Conservation (phyloP, 1,140 invertebrate species). For the Polyergus mexicanus region DNA sequence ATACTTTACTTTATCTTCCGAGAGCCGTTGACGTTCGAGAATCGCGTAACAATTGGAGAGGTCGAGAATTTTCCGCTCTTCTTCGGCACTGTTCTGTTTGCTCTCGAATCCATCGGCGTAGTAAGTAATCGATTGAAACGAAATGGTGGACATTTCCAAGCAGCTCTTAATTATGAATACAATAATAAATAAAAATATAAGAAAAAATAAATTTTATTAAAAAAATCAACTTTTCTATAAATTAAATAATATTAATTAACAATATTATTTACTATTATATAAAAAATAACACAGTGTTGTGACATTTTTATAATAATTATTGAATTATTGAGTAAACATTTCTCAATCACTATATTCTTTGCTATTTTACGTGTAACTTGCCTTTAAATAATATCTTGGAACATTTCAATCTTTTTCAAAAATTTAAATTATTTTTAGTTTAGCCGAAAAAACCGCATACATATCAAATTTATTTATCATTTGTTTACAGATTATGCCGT, state of each 20-base stretch:
- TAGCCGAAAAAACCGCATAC: not conserved
- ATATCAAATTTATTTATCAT: not conserved
- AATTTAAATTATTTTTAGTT: not conserved
- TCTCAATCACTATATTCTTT: not conserved
- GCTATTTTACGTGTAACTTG: too few species aligned
- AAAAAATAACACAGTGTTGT: not conserved
- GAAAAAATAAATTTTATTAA: too few species aligned
- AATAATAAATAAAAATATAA: not conserved
- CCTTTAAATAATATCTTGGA: not conserved
- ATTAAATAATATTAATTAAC: not conserved
- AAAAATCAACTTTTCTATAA: not conserved
- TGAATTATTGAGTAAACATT: not conserved
- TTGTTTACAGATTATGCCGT: slow-evolving; percentile 90
- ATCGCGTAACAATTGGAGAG: slow-evolving; percentile 85
- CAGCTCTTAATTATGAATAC: not conserved
- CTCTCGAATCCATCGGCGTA: slow-evolving; percentile 91
- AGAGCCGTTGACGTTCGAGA: slow-evolving; percentile 86
- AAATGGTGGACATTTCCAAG: not conserved
- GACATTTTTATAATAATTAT: slow-evolving; percentile 1
- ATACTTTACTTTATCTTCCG: slow-evolving; percentile 90
- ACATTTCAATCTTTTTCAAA: not conserved
- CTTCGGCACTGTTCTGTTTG: slow-evolving; percentile 93
- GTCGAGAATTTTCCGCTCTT: slow-evolving; percentile 88
- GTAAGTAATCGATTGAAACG: slow-evolving; percentile 59
- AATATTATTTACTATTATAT: not conserved